Evolutionary conservation across 2,797 vertebrate species (phyloP).

Genomic region (Ataeniobius toweri): DNA sequence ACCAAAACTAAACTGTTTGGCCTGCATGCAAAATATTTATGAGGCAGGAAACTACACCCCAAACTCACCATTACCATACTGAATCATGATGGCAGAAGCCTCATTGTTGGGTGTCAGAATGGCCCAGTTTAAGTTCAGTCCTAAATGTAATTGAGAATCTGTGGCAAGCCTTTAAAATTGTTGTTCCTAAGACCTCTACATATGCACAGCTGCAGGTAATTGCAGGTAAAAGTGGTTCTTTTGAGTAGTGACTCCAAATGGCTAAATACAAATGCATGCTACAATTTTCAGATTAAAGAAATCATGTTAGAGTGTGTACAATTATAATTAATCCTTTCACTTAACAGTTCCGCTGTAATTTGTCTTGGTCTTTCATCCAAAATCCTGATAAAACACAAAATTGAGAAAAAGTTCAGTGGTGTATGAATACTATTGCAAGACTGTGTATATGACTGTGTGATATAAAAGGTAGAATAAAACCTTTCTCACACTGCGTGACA

Average conservation of each 20-base stretch:
- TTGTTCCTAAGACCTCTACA: neutral
- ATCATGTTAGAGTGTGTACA: neutral
- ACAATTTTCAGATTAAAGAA: neutral
- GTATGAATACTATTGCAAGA: neutral
- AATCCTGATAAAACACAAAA: neutral
- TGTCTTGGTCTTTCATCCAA: neutral
- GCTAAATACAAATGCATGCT: neutral
- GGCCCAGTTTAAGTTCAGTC: neutral
- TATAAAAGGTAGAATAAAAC: conserved; percentile 24
- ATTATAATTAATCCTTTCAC: neutral
- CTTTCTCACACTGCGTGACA: conserved; percentile 33
- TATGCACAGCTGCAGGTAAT: neutral
- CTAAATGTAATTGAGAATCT: neutral
- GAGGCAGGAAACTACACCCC: neutral
- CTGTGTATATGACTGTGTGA: conserved; percentile 11
- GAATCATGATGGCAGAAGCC: neutral
- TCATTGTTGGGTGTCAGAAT: neutral
- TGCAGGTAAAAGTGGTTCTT: neutral
- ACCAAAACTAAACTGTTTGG: neutral
- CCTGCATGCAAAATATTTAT: neutral
- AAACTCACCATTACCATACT: neutral
- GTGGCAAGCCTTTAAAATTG: neutral
- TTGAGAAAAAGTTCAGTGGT: neutral
- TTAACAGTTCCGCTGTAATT: neutral
- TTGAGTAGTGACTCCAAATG: too few relatives aligned